phyloP scores from a whole-genome alignment of 2,113 vertebrate genomes.

The Platichthys flesus region DNA sequence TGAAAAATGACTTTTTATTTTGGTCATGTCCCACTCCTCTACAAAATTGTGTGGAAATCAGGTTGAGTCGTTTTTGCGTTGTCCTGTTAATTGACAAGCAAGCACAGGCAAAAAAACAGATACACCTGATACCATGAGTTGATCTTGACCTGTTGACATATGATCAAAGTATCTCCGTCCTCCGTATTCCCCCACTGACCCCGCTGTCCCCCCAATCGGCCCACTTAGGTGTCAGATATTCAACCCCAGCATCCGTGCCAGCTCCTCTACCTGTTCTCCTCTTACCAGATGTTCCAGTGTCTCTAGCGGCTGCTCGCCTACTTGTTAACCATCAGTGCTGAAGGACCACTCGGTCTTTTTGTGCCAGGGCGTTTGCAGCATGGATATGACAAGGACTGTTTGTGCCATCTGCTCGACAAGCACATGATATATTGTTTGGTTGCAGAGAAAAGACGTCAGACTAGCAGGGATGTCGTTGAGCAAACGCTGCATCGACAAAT shows the following conservation, averaged over 20 bases:
- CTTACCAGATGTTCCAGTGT: conserved; percentile 54
- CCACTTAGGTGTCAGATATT: conserved; percentile 27
- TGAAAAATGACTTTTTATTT: no score
- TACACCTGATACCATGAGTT: not conserved
- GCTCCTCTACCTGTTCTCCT: conserved; percentile 35
- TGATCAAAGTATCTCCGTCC: conserved; percentile 12
- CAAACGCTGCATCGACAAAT: no score
- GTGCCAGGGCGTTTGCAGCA: conserved; percentile 31
- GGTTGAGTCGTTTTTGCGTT: no score
- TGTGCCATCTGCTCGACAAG: conserved; percentile 53
- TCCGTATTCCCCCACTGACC: not conserved
- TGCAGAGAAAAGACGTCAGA: conserved; percentile 24
- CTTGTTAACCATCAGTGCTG: conserved; percentile 41
- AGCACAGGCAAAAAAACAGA: no score
- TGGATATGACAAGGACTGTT: conserved; percentile 32
- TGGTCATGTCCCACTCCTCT: no score
- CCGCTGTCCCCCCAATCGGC: conserved; percentile 22
- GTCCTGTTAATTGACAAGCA: no score
- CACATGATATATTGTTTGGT: conserved; percentile 7
- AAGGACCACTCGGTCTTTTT: conserved; percentile 33
- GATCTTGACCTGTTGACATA: conserved; percentile 24
- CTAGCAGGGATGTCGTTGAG: not conserved
- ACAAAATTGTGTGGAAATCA: no score
- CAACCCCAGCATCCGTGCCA: conserved; percentile 16
- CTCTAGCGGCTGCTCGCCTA: conserved; percentile 13